These are phyloP conservation scores for Gavialis gangeticus DNA, from an alignment of 2,113 vertebrate genomes.

Conservation along the genomic window DNA sequence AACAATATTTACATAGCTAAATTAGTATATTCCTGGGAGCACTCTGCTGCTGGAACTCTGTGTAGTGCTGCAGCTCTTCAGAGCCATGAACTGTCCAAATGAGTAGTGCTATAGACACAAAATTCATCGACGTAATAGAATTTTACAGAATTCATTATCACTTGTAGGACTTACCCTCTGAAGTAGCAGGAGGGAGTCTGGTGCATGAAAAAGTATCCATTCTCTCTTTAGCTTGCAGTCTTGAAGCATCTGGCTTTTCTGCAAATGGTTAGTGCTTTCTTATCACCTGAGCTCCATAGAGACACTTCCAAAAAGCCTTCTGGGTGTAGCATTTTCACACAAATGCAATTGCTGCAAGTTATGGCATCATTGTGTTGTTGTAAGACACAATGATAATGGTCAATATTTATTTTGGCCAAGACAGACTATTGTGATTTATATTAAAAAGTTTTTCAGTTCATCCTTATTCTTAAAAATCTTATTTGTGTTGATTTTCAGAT, in stretches of 20 bases:
- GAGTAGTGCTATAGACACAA: background rate
- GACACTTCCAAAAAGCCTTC: background rate
- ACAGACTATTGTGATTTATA: background rate
- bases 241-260: background rate
- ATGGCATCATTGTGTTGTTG: background rate
- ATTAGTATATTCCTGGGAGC: background rate
- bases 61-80: background rate
- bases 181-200: background rate
- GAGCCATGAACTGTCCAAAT: background rate
- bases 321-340: background rate
- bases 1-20: background rate
- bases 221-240: background rate
- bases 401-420: background rate
- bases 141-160: background rate
- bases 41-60: background rate
- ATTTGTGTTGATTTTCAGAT: background rate
- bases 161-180: background rate
- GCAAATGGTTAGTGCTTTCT: background rate
- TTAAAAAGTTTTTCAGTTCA: background rate
- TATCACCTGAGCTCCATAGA: background rate
- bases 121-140: background rate
- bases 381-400: background rate
- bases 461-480: background rate
- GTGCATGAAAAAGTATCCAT: background rate
- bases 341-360: background rate